phyloP scores from a whole-genome alignment of 2,797 vertebrate genomes.

The Hirundo rustica region DNA sequence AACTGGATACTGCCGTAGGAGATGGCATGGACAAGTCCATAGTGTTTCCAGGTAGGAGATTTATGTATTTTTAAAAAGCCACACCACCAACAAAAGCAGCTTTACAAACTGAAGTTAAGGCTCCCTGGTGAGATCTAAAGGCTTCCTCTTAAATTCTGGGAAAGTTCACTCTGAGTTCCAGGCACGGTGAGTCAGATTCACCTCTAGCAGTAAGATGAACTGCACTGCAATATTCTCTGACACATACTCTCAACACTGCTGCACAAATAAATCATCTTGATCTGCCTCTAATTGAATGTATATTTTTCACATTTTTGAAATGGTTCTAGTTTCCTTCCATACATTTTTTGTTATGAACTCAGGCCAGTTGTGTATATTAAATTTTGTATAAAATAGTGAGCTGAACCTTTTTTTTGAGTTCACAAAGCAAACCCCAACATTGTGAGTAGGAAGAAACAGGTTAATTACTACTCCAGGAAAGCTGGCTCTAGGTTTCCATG shows the following conservation, averaged over 20 bases:
- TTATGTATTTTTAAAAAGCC: neutral
- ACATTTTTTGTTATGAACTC: conserved; percentile 25
- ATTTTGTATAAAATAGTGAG: neutral
- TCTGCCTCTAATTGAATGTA: conserved; percentile 38
- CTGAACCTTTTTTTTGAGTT: neutral
- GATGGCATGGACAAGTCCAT: neutral
- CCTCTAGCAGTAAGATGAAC: neutral
- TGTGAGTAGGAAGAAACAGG: neutral
- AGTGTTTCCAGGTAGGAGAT: neutral
- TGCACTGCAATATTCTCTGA: neutral
- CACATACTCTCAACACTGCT: neutral
- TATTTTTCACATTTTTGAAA: conserved; percentile 1
- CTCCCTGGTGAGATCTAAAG: neutral
- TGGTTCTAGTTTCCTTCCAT: conserved; percentile 31
- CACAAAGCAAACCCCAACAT: neutral
- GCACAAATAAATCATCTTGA: conserved; percentile 57
- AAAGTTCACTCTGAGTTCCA: conserved; percentile 21
- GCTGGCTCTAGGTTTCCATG: neutral
- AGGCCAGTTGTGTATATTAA: neutral
- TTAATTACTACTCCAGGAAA: neutral
- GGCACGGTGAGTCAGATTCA: neutral
- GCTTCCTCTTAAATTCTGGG: conserved; percentile 32
- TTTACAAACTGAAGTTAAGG: neutral
- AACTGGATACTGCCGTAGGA: neutral
- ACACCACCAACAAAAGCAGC: neutral